Base-by-base conservation (phyloP, 2,113 vertebrate species). In the Tapirus terrestris region DNA sequence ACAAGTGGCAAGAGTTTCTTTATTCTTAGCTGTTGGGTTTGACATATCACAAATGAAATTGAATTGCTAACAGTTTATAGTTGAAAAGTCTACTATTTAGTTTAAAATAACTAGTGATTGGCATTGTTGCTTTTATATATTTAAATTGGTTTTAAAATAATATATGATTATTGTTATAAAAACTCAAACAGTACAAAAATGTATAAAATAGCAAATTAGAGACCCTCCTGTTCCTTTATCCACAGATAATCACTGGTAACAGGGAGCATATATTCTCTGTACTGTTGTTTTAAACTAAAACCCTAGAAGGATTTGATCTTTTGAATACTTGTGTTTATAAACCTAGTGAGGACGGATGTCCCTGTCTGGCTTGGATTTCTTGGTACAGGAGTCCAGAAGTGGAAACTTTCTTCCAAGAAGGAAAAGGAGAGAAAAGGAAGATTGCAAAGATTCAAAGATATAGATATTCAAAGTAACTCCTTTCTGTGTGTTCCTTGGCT, bases 51-150 rank as follows among this genome's bases (percentile, higher is more conserved):
- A 85, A 70, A 65, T 88, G 72, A 75, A 92, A 95, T 20, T 70
- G 61, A 94, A 90, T 90, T 92, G 29, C 48, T 79, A 72, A 65
- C 53, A 86, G 43, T 91, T 94, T 92, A 76, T 45, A 84, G 53
- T 79, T 72, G 29, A 84, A 80, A 84, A 91, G 18, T 27, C 72
- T 72, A 73, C 45, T 56, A 21, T 80, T 93, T 85, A 81, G 27
- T 94, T 97, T 95, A 67, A 97, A 97, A 72, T 80, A 95, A 51
- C 56, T 63, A 95, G 53, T 79, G 36, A 77, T 91, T 75, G 3
- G 43, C 21, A 58, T 92, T 68, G 4, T 87, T 83, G 39, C 67
- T 77, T 60, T 56, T 70, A n/a, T 84, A 76, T 56, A 91, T 75
- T 87, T 83, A 45, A 31, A 43, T 53, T 81, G 61, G 86, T 65